phyloP scores from a whole-genome alignment of 2,113 vertebrate genomes.

The Paramisgurnus dabryanus region DNA sequence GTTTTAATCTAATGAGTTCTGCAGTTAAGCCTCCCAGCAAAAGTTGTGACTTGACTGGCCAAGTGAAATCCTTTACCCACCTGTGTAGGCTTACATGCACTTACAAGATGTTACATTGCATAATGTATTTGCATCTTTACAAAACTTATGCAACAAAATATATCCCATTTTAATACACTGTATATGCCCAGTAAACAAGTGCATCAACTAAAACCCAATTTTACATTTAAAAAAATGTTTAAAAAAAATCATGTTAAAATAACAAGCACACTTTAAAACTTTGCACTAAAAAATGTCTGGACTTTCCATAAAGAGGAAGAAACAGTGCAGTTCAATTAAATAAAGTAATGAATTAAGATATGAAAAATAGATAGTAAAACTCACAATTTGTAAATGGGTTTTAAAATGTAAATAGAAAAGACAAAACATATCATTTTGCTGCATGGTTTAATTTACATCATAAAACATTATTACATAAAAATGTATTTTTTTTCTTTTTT shows the following conservation, averaged over 20 bases:
- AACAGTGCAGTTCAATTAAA: too few species aligned
- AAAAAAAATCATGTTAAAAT: too few species aligned
- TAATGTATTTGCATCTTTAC: too few species aligned
- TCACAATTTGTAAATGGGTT: too few species aligned
- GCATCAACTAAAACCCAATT: too few species aligned
- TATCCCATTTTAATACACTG: not conserved
- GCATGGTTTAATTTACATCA: constrained; percentile 5
- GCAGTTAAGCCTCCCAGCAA: constrained; percentile 26
- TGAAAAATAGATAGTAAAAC: too few species aligned
- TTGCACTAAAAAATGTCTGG: too few species aligned
- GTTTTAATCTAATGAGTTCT: constrained; percentile 37
- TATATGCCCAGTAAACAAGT: not conserved
- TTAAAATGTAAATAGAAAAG: too few species aligned
- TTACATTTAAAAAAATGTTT: too few species aligned
- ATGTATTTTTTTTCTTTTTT: not conserved
- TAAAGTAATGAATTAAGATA: too few species aligned
- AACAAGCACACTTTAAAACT: too few species aligned
- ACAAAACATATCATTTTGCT: not conserved
- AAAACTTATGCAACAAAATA: not conserved
- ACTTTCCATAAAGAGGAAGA: too few species aligned
- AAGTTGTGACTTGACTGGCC: constrained; percentile 19
- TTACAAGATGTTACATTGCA: constrained; percentile 7
- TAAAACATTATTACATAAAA: constrained; percentile 10
- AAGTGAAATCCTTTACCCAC: constrained; percentile 35
- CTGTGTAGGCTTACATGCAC: constrained; percentile 4